Conservation (phyloP, 2,113 vertebrate species). For the Ptilorrhoa leucosticta region DNA sequence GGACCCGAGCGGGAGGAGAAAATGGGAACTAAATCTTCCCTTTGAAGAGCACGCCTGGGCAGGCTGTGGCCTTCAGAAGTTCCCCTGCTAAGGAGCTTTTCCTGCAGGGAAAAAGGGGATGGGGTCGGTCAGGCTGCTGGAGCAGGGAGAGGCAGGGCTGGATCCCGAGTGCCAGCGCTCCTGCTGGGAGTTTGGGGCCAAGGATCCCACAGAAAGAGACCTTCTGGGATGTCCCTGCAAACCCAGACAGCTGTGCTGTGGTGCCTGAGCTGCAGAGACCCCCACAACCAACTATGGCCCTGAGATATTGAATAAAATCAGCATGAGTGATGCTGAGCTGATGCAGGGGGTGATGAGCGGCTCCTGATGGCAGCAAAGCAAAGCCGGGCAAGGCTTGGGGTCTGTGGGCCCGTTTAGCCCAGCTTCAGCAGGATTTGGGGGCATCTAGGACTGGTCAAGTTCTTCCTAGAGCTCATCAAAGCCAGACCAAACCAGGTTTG, state of each 20-base stretch:
- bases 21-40: neutral
- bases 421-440: neutral
- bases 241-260: neutral
- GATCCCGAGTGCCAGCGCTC: rapidly evolving
- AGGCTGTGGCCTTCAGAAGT: neutral
- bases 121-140: neutral
- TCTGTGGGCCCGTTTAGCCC: neutral
- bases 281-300: rapidly evolving
- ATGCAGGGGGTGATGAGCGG: neutral
- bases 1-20: neutral
- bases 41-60: neutral
- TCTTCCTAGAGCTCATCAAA: neutral
- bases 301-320: rapidly evolving
- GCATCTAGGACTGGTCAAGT: neutral
- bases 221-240: neutral
- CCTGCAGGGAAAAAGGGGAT: neutral
- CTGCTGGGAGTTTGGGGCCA: neutral
- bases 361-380: neutral
- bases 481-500: neutral
- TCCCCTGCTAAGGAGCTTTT: neutral
- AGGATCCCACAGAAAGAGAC: rapidly evolving
- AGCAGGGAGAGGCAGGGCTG: neutral
- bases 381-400: neutral
- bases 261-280: neutral
- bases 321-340: neutral